A percentile compares a stretch with the other conserved stretches of the same genome.
Conservation (phyloP, 1,140 invertebrate species). For the Musca domestica region DNA sequence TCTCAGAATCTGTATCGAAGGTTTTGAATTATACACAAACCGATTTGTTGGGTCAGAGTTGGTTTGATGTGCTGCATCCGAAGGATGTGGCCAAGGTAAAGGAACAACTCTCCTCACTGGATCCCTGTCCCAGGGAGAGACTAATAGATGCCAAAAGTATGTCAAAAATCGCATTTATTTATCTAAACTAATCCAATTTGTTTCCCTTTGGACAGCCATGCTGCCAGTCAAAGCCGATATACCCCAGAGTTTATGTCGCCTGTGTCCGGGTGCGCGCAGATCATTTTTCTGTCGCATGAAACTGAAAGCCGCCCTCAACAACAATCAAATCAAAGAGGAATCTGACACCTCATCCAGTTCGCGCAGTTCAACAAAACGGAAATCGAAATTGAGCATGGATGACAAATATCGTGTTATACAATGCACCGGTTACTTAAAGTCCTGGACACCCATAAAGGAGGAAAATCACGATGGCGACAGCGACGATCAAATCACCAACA, state of each 20-base stretch:
- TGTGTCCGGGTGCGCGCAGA: slow-evolving; percentile 83
- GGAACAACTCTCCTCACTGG: slow-evolving; percentile 88
- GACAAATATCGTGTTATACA: slow-evolving; percentile 78
- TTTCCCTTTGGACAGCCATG: slow-evolving; percentile 66
- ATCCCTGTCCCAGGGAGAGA: slow-evolving; percentile 82
- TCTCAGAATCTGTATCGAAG: slow-evolving; percentile 84
- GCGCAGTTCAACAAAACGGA: slow-evolving; percentile 63
- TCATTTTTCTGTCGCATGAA: slow-evolving; percentile 96
- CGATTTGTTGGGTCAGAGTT: slow-evolving; percentile 87
- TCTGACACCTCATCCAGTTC: slow-evolving; percentile 65
- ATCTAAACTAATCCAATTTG: not conserved
- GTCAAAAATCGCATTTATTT: slow-evolving; percentile 36
- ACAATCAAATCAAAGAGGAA: slow-evolving; percentile 70
- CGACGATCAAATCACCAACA: slow-evolving; percentile 74
- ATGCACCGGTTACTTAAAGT: slow-evolving; percentile 89
- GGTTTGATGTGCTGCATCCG: slow-evolving; percentile 93
- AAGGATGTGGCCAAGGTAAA: slow-evolving; percentile 94
- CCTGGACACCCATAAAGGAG: slow-evolving; percentile 79
- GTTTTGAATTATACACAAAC: slow-evolving; percentile 83
- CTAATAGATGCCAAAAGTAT: slow-evolving; percentile 92
- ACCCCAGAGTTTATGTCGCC: slow-evolving; percentile 67
- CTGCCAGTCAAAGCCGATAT: slow-evolving; percentile 85
- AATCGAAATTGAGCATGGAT: slow-evolving; percentile 67
- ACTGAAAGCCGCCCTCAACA: slow-evolving; percentile 60
- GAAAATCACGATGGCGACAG: slow-evolving; percentile 65